Evolutionary conservation across 1,140 invertebrate genomes (phyloP).

Genomic region (Cheumatopsyche charites): DNA sequence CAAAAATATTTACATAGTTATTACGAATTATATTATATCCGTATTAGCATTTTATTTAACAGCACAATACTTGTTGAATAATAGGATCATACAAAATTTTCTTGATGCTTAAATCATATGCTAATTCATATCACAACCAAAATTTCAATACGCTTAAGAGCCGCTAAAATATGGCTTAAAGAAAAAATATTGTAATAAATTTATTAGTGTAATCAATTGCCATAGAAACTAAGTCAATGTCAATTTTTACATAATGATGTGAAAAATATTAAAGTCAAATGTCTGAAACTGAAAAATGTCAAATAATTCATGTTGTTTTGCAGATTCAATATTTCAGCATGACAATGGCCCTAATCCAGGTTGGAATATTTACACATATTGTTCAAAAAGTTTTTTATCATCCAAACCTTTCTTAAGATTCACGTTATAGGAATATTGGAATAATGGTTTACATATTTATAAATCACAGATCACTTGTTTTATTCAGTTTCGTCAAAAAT

Average conservation of each 20-base stretch:
- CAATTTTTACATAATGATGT: no score
- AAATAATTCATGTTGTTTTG: conserved; percentile 7
- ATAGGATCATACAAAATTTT: conserved; percentile 41
- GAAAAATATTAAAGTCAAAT: no score
- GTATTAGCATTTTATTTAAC: conserved; percentile 20
- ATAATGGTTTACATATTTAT: conserved; percentile 24
- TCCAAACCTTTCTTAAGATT: neutral
- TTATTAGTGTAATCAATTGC: no score
- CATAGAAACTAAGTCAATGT: no score
- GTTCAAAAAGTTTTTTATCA: no score
- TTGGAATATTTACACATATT: no score
- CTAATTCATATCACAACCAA: conserved; percentile 47
- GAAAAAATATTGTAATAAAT: no score
- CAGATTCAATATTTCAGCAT: neutral
- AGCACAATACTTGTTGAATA: conserved; percentile 32
- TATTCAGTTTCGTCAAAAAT: conserved; percentile 16
- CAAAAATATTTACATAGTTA: conserved; percentile 1
- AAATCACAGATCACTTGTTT: conserved; percentile 34
- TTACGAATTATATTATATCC: neutral
- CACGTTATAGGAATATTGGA: conserved; percentile 1
- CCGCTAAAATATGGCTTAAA: no score
- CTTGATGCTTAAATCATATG: conserved; percentile 14
- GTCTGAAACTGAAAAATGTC: no score
- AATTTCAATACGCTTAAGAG: no score
- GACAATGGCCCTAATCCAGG: no score